phyloP scores from a whole-genome alignment of 2,113 vertebrate species.

The Tamias sibiricus region DNA sequence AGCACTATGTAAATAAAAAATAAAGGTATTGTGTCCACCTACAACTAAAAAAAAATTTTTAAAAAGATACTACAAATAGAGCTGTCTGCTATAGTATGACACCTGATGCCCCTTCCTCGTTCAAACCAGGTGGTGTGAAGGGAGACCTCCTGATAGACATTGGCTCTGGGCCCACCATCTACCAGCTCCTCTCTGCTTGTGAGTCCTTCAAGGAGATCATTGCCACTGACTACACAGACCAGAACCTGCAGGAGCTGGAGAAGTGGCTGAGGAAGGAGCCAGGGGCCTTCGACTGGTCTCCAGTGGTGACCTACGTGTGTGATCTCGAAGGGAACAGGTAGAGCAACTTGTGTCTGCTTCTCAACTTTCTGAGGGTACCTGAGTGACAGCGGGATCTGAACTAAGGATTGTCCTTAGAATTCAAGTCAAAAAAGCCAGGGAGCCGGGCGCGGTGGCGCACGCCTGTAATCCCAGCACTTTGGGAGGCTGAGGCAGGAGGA shows the following conservation, averaged over 20 bases:
- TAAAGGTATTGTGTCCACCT: too few relatives aligned
- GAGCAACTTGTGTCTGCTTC: not conserved
- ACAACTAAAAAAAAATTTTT: too few relatives aligned
- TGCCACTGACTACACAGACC: slow-evolving; percentile 79
- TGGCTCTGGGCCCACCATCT: slow-evolving; percentile 84
- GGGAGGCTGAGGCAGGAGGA: too few relatives aligned
- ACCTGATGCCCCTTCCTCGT: not conserved
- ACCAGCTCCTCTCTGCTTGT: slow-evolving; percentile 85
- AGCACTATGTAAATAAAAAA: too few relatives aligned
- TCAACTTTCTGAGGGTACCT: not conserved
- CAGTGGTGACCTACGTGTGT: slow-evolving; percentile 82
- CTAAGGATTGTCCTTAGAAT: not conserved
- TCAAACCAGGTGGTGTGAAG: slow-evolving; percentile 71
- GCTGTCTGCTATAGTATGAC: fast-evolving
- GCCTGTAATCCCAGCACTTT: too few relatives aligned
- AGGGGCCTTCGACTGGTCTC: slow-evolving; percentile 83
- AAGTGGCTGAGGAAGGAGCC: slow-evolving; percentile 84
- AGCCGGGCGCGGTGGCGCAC: too few relatives aligned
- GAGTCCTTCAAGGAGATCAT: slow-evolving; percentile 82
- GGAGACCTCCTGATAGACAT: slow-evolving; percentile 84
- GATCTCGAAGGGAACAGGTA: slow-evolving; percentile 85
- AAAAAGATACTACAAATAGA: too few relatives aligned
- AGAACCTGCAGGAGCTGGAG: slow-evolving; percentile 81
- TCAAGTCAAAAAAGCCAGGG: not conserved
- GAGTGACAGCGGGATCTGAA: not conserved